These are phyloP conservation scores for Trichogramma dendrolimi DNA, from an alignment of 2,888 invertebrate genomes.

Conservation along the genomic window DNA sequence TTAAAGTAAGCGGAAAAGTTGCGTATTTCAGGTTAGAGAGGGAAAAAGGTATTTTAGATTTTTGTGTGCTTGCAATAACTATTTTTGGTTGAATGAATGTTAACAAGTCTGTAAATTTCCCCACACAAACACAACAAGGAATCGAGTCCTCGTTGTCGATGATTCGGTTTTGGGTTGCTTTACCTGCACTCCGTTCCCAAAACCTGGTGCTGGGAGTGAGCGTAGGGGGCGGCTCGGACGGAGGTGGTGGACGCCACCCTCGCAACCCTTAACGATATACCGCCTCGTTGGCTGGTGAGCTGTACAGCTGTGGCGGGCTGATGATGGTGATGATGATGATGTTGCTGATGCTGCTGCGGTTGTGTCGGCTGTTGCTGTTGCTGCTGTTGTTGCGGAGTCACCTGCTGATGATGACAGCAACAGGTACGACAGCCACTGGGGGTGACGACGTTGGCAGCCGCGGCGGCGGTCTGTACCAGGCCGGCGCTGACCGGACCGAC, in stretches of 20 bases:
- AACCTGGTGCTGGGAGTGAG: constrained; percentile 51
- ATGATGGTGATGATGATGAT: constrained; percentile 30
- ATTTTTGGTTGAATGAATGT: too few species aligned
- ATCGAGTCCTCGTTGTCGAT: background rate
- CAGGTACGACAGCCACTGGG: constrained; percentile 47
- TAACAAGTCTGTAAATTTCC: too few species aligned
- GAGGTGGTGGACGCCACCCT: constrained; percentile 54
- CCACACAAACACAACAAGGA: too few species aligned
- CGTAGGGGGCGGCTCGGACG: constrained; percentile 53
- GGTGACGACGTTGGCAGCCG: constrained; percentile 34
- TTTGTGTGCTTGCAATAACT: too few species aligned
- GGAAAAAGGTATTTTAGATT: too few species aligned
- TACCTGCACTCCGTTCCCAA: constrained; percentile 53
- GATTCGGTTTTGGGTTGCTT: constrained; percentile 17
- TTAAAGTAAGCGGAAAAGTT: too few species aligned
- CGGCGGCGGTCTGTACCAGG: constrained; percentile 24
- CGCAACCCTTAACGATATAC: constrained; percentile 52
- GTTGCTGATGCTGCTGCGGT: constrained; percentile 36
- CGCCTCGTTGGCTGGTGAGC: constrained; percentile 50
- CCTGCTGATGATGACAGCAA: constrained; percentile 40
- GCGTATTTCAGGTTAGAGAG: too few species aligned
- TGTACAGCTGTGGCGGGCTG: constrained; percentile 42
- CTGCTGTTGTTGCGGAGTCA: constrained; percentile 30
- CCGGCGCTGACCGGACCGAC: too few species aligned
- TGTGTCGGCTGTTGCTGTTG: too few species aligned